phyloP scores from a whole-genome alignment of 53 echinoderm and acorn worm species.

The Mesocentrotus franciscanus region DNA sequence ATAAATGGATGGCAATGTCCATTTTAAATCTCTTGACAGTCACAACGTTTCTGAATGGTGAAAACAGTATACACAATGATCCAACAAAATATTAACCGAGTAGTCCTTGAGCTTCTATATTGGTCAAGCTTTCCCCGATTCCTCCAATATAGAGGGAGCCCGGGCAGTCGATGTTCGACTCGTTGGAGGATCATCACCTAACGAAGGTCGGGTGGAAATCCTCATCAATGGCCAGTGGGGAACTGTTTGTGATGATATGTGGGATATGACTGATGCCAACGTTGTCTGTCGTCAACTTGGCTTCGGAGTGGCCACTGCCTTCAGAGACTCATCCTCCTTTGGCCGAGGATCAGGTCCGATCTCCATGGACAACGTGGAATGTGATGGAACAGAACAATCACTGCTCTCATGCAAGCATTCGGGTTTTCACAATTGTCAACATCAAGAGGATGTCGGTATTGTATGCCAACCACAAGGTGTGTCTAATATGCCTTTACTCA shows the following conservation, averaged over 20 bases:
- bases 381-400: slow-evolving; percentile 3
- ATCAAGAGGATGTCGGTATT: slow-evolving; percentile 34
- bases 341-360: slow-evolving; percentile 17
- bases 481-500: neutral
- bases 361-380: neutral
- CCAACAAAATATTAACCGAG: too few relatives aligned
- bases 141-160: neutral
- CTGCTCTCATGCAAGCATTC: neutral
- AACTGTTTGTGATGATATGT: slow-evolving; percentile 45
- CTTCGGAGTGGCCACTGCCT: neutral
- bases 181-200: neutral
- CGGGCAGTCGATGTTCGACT: neutral
- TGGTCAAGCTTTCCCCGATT: neutral
- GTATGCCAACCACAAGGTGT: slow-evolving; percentile 15
- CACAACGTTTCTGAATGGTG: too few relatives aligned
- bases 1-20: too few relatives aligned
- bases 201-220: slow-evolving; percentile 18
- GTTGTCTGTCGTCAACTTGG: slow-evolving; percentile 38
- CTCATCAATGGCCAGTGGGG: slow-evolving; percentile 21
- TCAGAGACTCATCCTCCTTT: neutral
- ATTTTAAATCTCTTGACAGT: too few relatives aligned
- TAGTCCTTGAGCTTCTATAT: too few relatives aligned
- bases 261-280: slow-evolving; percentile 30
- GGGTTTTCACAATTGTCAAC: neutral
- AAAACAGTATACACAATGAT: too few relatives aligned